These are phyloP conservation scores for Catagonus wagneri DNA, from an alignment of 2,113 vertebrate genomes.

Conservation along the genomic window DNA sequence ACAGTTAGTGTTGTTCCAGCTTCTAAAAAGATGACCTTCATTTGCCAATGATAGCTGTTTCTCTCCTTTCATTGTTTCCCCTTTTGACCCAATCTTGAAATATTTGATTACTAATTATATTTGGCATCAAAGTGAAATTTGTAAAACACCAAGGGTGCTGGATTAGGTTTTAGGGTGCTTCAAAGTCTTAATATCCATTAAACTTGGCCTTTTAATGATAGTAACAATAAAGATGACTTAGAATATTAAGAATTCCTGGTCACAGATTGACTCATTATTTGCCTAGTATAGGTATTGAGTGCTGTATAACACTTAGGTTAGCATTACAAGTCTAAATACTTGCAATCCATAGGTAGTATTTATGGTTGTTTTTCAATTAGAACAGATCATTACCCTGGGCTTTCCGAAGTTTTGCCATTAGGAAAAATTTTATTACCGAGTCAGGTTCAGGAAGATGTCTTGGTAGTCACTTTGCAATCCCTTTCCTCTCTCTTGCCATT, in stretches of 20 bases:
- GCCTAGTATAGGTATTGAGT: slow-evolving; percentile 18
- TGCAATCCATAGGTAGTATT: background rate
- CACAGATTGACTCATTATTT: background rate
- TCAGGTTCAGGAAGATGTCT: background rate
- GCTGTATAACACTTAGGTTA: slow-evolving; percentile 33
- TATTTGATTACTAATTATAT: slow-evolving; percentile 64
- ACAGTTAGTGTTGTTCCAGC: background rate
- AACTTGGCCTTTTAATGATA: slow-evolving; percentile 29
- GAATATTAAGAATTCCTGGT: slow-evolving; percentile 52
- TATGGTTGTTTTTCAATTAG: slow-evolving; percentile 23
- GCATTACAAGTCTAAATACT: background rate
- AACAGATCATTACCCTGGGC: background rate
- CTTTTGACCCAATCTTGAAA: slow-evolving; percentile 49
- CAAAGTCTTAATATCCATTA: slow-evolving; percentile 43
- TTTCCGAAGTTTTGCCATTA: background rate
- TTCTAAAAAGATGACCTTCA: slow-evolving; percentile 58
- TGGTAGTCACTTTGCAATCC: background rate
- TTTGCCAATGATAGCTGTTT: slow-evolving; percentile 42
- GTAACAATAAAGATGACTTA: background rate
- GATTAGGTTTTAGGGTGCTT: slow-evolving; percentile 28
- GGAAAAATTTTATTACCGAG: background rate
- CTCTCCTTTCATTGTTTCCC: slow-evolving; percentile 36
- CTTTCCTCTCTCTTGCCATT: background rate
- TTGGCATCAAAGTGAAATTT: slow-evolving; percentile 64
- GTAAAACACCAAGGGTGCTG: slow-evolving; percentile 55